Evolutionary conservation across 2,113 vertebrate genomes (phyloP), one percentile per base, ranked within the genome.

Genomic region (Oryzias curvinotus): DNA sequence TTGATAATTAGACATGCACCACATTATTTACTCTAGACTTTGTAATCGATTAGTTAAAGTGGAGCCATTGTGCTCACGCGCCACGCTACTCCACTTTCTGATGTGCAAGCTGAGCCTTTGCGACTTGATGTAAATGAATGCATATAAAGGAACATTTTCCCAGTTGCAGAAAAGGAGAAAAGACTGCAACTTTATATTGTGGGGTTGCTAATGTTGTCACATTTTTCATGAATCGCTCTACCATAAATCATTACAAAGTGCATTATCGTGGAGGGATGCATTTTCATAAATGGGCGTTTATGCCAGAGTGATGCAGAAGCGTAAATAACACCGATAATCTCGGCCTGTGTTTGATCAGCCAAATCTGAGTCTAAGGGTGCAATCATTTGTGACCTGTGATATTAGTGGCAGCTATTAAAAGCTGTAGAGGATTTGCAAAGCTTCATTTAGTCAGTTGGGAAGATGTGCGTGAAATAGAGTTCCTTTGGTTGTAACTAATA

Each of bases 401-500:
- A 90, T 87, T 85, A 88, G 85, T 36, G 66, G 82, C 78, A 71
- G 80, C 89, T 90, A 86, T 87, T 90, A 89, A 88, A 87, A 88
- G 78, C 82, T 71, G 81, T 56, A 55, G 80, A 81, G 80, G 83
- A 89, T 90, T 88, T 83, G 87, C 70, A 79, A 82, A 82, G 84
- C 85, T 83, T 83, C 85, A 90, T 91, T 90, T 88, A 89, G 81
- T 83, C 78, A 65, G 71, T 73, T 19, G 73, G 76, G 73, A 78
- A 86, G 75, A 91, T 84, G 85, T 90, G 88, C 86, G 75, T 88
- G 81, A 89, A 85, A 87, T 87, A 88, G 85, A 76, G 81, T 89
- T 87, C 79, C 80, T 86, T 85, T 88, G 88, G 73, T 88, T 77
- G 86, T 89, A 88, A 85, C 82, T 87, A 88, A 89, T 89, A 80